Conservation (phyloP, 2,797 vertebrate genomes). For the Rhabdophis nuchalis region DNA sequence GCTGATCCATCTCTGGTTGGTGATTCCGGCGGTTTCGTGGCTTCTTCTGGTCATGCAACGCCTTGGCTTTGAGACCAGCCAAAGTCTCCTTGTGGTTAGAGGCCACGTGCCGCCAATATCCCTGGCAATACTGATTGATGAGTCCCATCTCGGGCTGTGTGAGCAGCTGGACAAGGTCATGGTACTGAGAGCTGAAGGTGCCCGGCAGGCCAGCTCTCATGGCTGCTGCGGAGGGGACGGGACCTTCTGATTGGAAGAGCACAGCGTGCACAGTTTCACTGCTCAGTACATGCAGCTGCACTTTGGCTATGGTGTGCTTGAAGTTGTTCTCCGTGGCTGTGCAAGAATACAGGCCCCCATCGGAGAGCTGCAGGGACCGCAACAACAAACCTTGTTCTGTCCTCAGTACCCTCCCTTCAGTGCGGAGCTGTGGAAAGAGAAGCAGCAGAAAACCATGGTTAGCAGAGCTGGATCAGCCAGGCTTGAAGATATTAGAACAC, state of each 20-base stretch:
- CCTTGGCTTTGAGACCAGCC: slow-evolving; percentile 79
- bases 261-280: slow-evolving; percentile 86
- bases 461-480: not conserved
- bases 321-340: slow-evolving; percentile 98
- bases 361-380: slow-evolving; percentile 85
- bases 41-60: slow-evolving; percentile 92
- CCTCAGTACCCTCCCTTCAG: slow-evolving; percentile 87
- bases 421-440: slow-evolving; percentile 68
- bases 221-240: slow-evolving; percentile 31
- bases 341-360: slow-evolving; percentile 92
- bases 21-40: slow-evolving; percentile 96
- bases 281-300: slow-evolving; percentile 90
- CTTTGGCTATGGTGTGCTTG: slow-evolving; percentile 88
- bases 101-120: slow-evolving; percentile 90
- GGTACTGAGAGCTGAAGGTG: slow-evolving; percentile 84
- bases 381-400: slow-evolving; percentile 93
- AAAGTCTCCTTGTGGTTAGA: slow-evolving; percentile 74
- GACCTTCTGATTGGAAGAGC: slow-evolving; percentile 67
- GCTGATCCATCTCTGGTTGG: slow-evolving; percentile 74
- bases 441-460: not conserved
- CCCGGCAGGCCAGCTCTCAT: slow-evolving; percentile 60
- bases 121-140: slow-evolving; percentile 98
- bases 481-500: not conserved
- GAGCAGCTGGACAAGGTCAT: slow-evolving; percentile 94
- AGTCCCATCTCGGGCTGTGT: slow-evolving; percentile 96